Evolutionary conservation across 2,113 vertebrate genomes (phyloP), one percentile per base, ranked within the genome.

Genomic region (Muntiacus reevesi): DNA sequence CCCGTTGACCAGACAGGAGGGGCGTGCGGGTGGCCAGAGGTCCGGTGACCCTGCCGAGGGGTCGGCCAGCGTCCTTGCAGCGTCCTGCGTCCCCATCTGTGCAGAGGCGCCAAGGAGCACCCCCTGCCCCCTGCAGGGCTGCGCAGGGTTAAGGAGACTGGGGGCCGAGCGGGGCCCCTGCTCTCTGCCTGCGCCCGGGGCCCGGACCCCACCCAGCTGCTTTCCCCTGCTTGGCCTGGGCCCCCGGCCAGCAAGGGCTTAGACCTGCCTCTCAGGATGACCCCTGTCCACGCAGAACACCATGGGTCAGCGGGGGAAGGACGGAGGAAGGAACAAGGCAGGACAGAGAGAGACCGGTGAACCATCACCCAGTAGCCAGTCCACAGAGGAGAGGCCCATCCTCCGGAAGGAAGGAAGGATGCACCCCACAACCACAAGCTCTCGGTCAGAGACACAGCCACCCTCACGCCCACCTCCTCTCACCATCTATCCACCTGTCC

Each of bases 41-140:
- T 7, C 30, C 10, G 30, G 50, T 36, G 79, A 82, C 50, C 30
- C 78, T 25, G 17, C 67, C 28, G 7, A 27, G 78, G 9, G 28
- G 60, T 78, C 16, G 9, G 60, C 13, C 16, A 54, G 67, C 11
- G 17, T 45, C 17, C 54, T 54, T 11, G 12, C 52, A n/a, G 47
- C 47, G 47, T 50, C 30, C 67, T 60, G 64, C 30, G 30, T 36
- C 45, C 11, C 25, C 55, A 16, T 40, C 55, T 78, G 54, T 78
- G 33, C 33, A 15, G 83, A 36, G 7, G 62, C 19, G 7, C 52
- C 27, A 50, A 74, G 52, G 50, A 19, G 28, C 36, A 36, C 3
- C 8, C 30, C 23, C 23, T 1, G 3, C 8, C 30, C 7, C 21
- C 1, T 0, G 3, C 64, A 78, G 27, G 25, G 15, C 83, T 50